Evolutionary conservation across 2,113 vertebrate species (phyloP).

Genomic region (Pachycephala philippinensis): DNA sequence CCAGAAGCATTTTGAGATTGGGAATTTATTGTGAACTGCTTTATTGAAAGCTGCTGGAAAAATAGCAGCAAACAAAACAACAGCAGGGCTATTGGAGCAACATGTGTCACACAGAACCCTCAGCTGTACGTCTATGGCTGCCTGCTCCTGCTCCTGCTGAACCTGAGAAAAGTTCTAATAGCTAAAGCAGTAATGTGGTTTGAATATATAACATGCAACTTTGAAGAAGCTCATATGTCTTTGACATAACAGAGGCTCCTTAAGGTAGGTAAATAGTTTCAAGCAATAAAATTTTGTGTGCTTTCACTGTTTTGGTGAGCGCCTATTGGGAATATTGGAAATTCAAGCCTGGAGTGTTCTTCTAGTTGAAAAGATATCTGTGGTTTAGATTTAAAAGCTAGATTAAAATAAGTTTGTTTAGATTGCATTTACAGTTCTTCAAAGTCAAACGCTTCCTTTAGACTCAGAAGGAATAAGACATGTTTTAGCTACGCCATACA

Average conservation of each 20-base stretch:
- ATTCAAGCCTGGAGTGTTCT: not conserved
- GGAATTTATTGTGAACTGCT: not conserved
- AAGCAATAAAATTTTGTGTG: not conserved
- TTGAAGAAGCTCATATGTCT: not conserved
- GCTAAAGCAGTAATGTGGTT: not conserved
- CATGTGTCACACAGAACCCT: fast-evolving
- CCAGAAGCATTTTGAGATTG: not conserved
- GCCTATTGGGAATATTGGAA: not conserved
- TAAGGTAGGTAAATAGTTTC: not conserved
- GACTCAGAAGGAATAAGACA: not conserved
- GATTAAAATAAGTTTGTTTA: not conserved
- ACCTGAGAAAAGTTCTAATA: not conserved
- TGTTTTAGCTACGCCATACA: not conserved
- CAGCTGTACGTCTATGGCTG: fast-evolving
- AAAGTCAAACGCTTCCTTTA: not conserved
- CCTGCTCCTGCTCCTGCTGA: not conserved
- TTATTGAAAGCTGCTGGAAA: not conserved
- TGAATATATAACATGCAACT: not conserved
- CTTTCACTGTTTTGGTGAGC: not conserved
- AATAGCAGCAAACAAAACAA: not conserved
- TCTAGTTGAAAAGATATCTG: not conserved
- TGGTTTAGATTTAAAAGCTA: not conserved
- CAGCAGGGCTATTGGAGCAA: not conserved
- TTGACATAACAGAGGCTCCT: not conserved
- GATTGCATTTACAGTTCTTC: not conserved